phyloP scores from a whole-genome alignment of 2,113 vertebrate genomes.

The Podarcis cretensis region DNA sequence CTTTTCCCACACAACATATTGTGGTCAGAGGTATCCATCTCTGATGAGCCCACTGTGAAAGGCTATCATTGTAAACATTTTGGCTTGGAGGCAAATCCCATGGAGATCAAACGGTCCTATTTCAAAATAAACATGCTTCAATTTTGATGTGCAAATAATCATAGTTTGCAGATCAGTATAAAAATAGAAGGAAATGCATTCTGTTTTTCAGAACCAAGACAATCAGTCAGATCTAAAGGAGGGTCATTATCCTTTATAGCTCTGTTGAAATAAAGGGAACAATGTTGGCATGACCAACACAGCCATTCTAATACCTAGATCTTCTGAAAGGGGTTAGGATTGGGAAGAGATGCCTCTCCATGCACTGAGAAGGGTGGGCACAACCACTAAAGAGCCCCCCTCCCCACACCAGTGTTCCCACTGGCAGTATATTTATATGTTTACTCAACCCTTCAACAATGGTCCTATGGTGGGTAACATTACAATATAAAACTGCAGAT shows the following conservation, averaged over 20 bases:
- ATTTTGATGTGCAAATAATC: neutral
- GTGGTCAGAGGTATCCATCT: neutral
- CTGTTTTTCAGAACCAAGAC: neutral
- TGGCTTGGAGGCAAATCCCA: neutral
- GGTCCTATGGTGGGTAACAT: too few species aligned
- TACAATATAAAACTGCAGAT: too few species aligned
- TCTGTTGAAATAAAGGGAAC: neutral
- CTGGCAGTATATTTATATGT: too few species aligned
- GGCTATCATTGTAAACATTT: neutral
- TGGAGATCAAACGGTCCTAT: neutral
- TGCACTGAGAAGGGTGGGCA: too few species aligned
- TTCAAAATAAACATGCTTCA: neutral
- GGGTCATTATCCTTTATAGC: neutral
- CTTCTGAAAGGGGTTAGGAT: too few species aligned
- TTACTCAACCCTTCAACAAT: too few species aligned
- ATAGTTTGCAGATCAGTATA: neutral
- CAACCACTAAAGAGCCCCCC: too few species aligned
- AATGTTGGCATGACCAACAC: neutral
- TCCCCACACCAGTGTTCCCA: too few species aligned
- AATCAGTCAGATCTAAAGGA: neutral
- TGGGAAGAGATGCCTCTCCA: too few species aligned
- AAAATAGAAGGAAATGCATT: neutral
- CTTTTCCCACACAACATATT: neutral
- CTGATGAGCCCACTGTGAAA: too few species aligned
- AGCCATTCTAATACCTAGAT: too few species aligned